phyloP scores from a whole-genome alignment of 1,140 invertebrate species.

The Ericerus pela region DNA sequence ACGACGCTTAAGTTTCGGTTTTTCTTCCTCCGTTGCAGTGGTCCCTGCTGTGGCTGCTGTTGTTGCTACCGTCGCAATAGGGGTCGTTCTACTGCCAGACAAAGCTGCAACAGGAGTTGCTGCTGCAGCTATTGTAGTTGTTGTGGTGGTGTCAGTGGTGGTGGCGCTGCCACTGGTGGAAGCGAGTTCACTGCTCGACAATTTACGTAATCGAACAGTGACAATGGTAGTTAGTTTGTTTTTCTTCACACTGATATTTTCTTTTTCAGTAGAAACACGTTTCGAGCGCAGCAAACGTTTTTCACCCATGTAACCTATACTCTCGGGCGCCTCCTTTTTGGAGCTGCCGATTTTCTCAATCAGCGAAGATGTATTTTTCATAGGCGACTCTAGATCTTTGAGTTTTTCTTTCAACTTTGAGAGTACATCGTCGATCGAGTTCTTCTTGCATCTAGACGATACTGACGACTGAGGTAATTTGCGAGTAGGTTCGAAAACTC shows the following conservation, averaged over 20 bases:
- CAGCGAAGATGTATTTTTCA: not conserved
- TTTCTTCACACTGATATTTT: constrained; percentile 33
- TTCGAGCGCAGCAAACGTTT: not conserved
- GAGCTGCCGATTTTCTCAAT: not conserved
- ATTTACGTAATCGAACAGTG: constrained; percentile 37
- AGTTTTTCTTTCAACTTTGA: constrained; percentile 18
- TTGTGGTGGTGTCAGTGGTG: too few species aligned
- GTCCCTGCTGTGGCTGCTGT: constrained; percentile 14
- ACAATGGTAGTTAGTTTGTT: constrained; percentile 39
- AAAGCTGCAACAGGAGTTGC: constrained; percentile 4
- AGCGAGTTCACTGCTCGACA: constrained; percentile 30
- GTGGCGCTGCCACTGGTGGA: not conserved
- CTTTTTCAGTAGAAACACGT: constrained; percentile 19
- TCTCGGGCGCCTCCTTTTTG: not conserved
- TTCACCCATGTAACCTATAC: too few species aligned
- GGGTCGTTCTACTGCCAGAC: not conserved
- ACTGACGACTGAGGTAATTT: constrained; percentile 16
- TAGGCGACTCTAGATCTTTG: constrained; percentile 10
- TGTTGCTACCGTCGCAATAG: not conserved
- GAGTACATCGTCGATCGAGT: constrained; percentile 15
- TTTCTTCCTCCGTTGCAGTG: constrained; percentile 14
- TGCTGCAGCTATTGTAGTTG: constrained; percentile 21
- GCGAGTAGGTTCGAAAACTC: constrained; percentile 24
- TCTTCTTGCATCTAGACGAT: not conserved
- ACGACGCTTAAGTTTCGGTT: constrained; percentile 38